Evolutionary conservation across 2,797 vertebrate species (phyloP).

Genomic region (Mormyrus hasselquistii): DNA sequence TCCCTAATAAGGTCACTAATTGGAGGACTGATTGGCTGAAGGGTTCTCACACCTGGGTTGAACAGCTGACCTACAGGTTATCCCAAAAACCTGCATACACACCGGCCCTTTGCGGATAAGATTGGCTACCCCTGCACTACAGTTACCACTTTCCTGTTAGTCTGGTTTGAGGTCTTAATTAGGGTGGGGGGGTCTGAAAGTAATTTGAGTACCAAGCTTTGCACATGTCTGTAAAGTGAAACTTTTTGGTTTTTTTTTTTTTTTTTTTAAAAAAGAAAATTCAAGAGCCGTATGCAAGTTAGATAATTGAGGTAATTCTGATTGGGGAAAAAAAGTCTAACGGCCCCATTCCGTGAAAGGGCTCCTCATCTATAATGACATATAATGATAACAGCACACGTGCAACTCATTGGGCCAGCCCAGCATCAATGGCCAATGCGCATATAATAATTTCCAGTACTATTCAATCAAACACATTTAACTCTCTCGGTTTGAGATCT

Average conservation of each 20-base stretch:
- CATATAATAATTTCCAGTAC: slow-evolving; percentile 13
- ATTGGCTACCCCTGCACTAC: too few relatives aligned
- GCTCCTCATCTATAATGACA: slow-evolving; percentile 71
- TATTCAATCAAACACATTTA: slow-evolving; percentile 5
- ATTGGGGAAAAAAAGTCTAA: slow-evolving; percentile 64
- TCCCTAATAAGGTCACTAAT: too few relatives aligned
- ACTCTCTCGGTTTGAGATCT: slow-evolving; percentile 31
- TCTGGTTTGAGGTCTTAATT: neutral
- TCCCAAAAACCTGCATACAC: too few relatives aligned
- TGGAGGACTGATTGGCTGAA: too few relatives aligned
- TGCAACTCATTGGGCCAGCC: slow-evolving; percentile 16
- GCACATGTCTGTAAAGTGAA: neutral
- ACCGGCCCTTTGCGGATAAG: too few relatives aligned
- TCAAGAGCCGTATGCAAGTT: slow-evolving; percentile 60
- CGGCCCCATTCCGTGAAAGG: slow-evolving; percentile 43
- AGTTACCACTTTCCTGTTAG: neutral
- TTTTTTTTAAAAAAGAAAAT: neutral
- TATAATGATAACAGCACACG: slow-evolving; percentile 59
- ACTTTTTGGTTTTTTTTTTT: neutral
- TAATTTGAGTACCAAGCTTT: neutral
- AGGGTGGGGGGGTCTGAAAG: neutral
- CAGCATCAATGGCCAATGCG: slow-evolving; percentile 2
- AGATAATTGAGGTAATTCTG: slow-evolving; percentile 62
- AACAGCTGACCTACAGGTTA: too few relatives aligned
- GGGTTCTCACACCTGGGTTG: too few relatives aligned